These are phyloP conservation scores for Aegypius monachus DNA, from an alignment of 2,113 vertebrate species.

Conservation along the genomic window DNA sequence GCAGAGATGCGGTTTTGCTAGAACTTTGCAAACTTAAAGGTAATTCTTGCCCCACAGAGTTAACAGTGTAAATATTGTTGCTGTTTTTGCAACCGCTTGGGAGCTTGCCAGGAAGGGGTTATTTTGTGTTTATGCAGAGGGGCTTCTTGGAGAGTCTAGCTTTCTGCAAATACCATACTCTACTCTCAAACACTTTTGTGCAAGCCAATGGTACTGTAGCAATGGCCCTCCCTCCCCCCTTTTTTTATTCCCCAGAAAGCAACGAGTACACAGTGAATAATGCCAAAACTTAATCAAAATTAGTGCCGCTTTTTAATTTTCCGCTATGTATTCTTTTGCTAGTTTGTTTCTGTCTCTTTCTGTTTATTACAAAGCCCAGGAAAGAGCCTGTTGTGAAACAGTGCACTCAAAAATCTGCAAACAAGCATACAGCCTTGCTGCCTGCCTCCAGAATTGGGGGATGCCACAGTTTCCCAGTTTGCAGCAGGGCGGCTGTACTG, in stretches of 20 bases:
- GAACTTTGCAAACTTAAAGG: not conserved
- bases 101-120: not conserved
- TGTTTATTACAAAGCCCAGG: not conserved
- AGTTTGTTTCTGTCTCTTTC: not conserved
- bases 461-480: not conserved
- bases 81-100: not conserved
- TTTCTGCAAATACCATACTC: not conserved
- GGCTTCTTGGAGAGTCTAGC: not conserved
- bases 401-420: not conserved
- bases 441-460: accelerated
- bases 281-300: not conserved
- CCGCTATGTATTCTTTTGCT: accelerated
- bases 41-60: not conserved
- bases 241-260: not conserved
- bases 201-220: not conserved
- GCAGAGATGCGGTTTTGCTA: not conserved
- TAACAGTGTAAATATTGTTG: not conserved
- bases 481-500: not conserved
- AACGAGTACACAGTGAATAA: not conserved
- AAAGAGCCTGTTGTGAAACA: not conserved
- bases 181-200: accelerated
- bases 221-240: accelerated
- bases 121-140: not conserved
- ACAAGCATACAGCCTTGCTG: not conserved
- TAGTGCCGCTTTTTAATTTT: not conserved